A percentile compares a stretch with the other conserved stretches of the same genome.
phyloP scores from a whole-genome alignment of 2,888 invertebrate genomes.

The Omphaloscelis lunosa region DNA sequence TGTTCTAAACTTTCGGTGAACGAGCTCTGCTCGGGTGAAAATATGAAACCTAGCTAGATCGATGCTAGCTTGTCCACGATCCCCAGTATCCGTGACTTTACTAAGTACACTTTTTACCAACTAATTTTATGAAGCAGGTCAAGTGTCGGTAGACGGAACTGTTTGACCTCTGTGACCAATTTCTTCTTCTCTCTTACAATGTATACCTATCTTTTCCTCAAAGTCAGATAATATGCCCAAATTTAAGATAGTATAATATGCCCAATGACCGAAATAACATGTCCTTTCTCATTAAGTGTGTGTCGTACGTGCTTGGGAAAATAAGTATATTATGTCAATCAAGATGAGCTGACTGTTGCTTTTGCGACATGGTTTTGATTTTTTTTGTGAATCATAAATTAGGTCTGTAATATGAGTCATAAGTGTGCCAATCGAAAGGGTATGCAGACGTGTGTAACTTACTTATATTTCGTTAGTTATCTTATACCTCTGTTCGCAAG shows the following conservation, averaged over 20 bases:
- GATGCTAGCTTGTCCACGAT: too few species aligned
- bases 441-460: too few species aligned
- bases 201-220: neutral
- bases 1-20: too few species aligned
- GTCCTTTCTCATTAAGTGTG: conserved; percentile 11
- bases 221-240: neutral
- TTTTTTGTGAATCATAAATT: too few species aligned
- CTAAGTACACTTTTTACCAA: too few species aligned
- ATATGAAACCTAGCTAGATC: too few species aligned
- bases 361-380: neutral
- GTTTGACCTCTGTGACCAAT: neutral
- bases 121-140: neutral
- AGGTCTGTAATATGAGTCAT: neutral
- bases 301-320: conserved; percentile 19
- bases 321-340: neutral
- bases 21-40: too few species aligned
- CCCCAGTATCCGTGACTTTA: neutral
- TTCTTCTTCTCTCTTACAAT: conserved; percentile 12
- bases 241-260: neutral
- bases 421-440: neutral
- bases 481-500: too few species aligned
- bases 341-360: neutral
- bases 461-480: neutral
- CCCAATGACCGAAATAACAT: neutral
- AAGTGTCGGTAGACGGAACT: neutral